A percentile compares a stretch with the other conserved stretches of the same genome.
Conservation (phyloP, 2,888 invertebrate genomes). For the Coenonympha arcania region DNA sequence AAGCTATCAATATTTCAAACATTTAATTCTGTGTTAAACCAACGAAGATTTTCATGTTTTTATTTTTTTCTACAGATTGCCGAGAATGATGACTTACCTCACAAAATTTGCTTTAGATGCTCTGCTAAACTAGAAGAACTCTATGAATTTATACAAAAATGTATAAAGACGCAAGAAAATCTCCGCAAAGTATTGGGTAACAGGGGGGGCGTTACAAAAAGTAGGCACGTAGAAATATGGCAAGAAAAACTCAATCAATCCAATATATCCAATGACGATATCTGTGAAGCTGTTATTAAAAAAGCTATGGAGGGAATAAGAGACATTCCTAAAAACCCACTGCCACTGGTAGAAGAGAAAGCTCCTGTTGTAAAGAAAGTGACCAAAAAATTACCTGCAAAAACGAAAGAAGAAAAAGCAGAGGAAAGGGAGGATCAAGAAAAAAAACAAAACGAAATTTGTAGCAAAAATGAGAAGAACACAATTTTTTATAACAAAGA, state of each 20-base stretch:
- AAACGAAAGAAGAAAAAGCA: neutral
- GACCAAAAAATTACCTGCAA: neutral
- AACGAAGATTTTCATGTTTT: too few species aligned
- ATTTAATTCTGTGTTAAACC: neutral
- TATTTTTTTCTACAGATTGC: slow-evolving; percentile 50
- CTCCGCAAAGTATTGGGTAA: slow-evolving; percentile 47
- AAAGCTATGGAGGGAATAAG: slow-evolving; percentile 65
- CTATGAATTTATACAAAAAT: slow-evolving; percentile 64
- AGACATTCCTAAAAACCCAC: slow-evolving; percentile 39
- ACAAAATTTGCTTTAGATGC: slow-evolving; percentile 69
- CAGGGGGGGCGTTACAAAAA: slow-evolving; percentile 40
- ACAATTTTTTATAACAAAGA: neutral
- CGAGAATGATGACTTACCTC: slow-evolving; percentile 68
- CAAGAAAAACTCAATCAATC: slow-evolving; percentile 59
- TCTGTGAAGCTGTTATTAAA: slow-evolving; percentile 64
- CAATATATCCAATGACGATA: slow-evolving; percentile 65
- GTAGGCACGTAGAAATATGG: slow-evolving; percentile 54
- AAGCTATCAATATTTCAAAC: too few species aligned
- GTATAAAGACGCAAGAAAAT: slow-evolving; percentile 59
- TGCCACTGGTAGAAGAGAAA: slow-evolving; percentile 31
- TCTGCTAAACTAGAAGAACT: slow-evolving; percentile 69
- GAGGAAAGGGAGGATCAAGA: neutral
- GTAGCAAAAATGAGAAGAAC: neutral
- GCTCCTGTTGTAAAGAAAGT: slow-evolving; percentile 1
- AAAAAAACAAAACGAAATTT: slow-evolving; percentile 2